Base-by-base conservation (phyloP, 92 coral and sea anemone genomes). In the Umimayanthus chanpuru region DNA sequence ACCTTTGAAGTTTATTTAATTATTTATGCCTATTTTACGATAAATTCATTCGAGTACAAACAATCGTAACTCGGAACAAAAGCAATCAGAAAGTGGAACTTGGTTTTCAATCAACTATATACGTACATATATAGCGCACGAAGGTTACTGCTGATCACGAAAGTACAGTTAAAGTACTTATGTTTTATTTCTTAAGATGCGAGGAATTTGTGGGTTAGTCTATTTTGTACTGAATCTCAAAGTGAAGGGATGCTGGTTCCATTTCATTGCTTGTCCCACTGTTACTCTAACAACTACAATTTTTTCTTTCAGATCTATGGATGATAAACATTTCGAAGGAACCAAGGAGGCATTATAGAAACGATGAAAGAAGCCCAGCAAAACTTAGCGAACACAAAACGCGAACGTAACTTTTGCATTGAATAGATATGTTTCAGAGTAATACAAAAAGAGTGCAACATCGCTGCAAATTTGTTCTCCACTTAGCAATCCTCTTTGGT, bases 391-490 rank as follows among this genome's bases (percentile, higher is more conserved):
- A 68, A 29, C 32, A 23, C 78, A 70, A 47, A 44, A 55, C 4
- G 87, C 20, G 32, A 83, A 83, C 8, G 40, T 29, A 41, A 20
- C 44, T 68, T 70, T n/a, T 40, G 50, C 40, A 68, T 43, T 47
- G 78, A 83, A 43, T 70, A 83, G 44, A 68, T 68, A 83, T 83
- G 87, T 83, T 83, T 70, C 43, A 25, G 28, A 83, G 78, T 43
- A 44, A 26, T 26, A 68, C 64, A 25, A 44, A 83, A 28, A 83
- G 39, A 72, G 44, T 83, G 74, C 77, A 83, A 44, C 87, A 43
- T 41, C 87, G 64, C 41, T 70, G 30, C 78, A 28, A 70, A 70
- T 30, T 83, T 83, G 64, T 32, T 70, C 67, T 68, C 6, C 74
- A 83, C 28, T 28, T 83, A n/a, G 87, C 77, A 29, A 36, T 70